Evolutionary conservation across 2,888 invertebrate genomes (phyloP).

Genomic region (Xestia ashworthii): DNA sequence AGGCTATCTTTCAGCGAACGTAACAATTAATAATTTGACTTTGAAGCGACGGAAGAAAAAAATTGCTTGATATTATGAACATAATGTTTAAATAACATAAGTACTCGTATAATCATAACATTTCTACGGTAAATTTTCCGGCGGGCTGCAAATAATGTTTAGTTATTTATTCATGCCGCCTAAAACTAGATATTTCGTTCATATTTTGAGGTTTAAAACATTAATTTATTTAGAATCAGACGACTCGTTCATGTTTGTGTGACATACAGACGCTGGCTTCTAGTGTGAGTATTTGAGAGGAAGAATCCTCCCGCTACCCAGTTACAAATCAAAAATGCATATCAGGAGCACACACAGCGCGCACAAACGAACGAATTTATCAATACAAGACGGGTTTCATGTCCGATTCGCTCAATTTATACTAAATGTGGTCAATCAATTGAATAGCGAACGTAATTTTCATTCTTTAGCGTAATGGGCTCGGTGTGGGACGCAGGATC

Average conservation of each 20-base stretch:
- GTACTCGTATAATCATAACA: too few relatives aligned
- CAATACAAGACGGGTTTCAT: slow-evolving; percentile 14
- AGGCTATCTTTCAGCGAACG: background rate
- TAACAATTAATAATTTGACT: slow-evolving; percentile 12
- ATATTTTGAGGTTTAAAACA: background rate
- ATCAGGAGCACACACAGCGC: slow-evolving; percentile 40
- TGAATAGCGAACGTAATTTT: slow-evolving; percentile 72
- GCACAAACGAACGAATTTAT: slow-evolving; percentile 21
- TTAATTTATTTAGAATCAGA: background rate
- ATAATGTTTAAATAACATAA: background rate
- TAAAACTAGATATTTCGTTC: background rate
- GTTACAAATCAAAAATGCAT: slow-evolving; percentile 49
- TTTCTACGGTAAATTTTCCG: slow-evolving; percentile 45
- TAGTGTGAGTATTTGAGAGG: background rate
- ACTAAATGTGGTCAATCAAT: slow-evolving; percentile 68
- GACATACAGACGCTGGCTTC: background rate
- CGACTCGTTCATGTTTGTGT: background rate
- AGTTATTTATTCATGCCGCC: slow-evolving; percentile 9
- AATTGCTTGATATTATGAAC: background rate
- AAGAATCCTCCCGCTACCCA: background rate
- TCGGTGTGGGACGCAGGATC: slow-evolving; percentile 74
- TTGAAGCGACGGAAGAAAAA: background rate
- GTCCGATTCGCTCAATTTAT: slow-evolving; percentile 56
- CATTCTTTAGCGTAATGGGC: slow-evolving; percentile 82
- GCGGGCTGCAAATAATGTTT: slow-evolving; percentile 34